phyloP scores from a whole-genome alignment of 2,888 invertebrate species.

The Plebejus argus region DNA sequence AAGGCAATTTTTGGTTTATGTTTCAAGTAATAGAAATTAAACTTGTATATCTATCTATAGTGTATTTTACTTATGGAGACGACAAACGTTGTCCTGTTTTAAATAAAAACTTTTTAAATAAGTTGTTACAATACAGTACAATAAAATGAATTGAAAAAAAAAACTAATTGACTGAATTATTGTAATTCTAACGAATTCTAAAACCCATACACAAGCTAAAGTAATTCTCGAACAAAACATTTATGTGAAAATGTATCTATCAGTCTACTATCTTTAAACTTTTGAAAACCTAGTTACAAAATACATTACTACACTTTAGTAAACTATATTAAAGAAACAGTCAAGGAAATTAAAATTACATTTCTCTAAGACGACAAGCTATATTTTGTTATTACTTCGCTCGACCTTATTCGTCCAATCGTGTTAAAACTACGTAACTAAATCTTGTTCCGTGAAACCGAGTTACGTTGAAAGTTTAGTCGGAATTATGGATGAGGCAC shows the following conservation, averaged over 20 bases:
- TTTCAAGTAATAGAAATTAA: not conserved
- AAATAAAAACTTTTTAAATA: too few species aligned
- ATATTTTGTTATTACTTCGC: constrained; percentile 14
- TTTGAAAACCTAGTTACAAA: not conserved
- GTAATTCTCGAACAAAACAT: too few species aligned
- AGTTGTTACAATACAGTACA: too few species aligned
- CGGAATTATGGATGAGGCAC: not conserved
- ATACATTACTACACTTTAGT: not conserved
- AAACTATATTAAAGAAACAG: not conserved
- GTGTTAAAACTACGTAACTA: constrained; percentile 17
- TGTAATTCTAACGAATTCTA: too few species aligned
- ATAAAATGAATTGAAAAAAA: too few species aligned
- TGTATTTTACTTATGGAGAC: too few species aligned
- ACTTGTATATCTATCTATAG: not conserved
- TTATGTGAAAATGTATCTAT: too few species aligned
- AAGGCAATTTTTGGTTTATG: not conserved
- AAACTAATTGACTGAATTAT: too few species aligned
- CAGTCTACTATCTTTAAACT: too few species aligned
- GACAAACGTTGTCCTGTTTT: too few species aligned
- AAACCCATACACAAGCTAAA: too few species aligned
- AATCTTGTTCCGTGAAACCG: constrained; percentile 22
- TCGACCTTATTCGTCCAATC: constrained; percentile 1
- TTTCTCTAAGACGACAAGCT: not conserved
- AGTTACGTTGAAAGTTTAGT: constrained; percentile 20
- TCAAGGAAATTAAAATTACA: not conserved